Evolutionary conservation across 2,797 vertebrate genomes (phyloP), one percentile per base, ranked within the genome.

Genomic region (Karalla daura): DNA sequence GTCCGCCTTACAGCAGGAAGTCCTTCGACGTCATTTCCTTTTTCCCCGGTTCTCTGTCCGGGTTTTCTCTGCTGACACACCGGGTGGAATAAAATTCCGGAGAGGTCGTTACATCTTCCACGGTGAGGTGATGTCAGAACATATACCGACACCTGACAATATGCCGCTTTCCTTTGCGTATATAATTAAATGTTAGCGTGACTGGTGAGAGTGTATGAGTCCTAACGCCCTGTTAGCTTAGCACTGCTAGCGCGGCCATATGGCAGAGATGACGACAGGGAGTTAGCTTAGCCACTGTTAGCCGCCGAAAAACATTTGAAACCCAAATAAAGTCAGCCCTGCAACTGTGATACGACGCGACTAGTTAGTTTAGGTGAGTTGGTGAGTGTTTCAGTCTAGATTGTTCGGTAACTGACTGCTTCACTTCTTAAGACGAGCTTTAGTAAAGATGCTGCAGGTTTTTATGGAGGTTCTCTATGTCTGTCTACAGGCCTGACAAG

Each of bases 1-100:
- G 0, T 1, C 24, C 3, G 11, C 6, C 10, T 28, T 45, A 47
- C 81, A 67, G 27, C 77, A 76, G 66, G 66, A 87, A 35, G 2
- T 8, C 0, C 12, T 25, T 41, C 73, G 78, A 30, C 51, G 3
- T 14, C 14, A 84, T 86, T 89, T 90, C 91, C 91, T 91, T 80
- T 92, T 65, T 7, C 72, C 17, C 63, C 75, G 81, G 78, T 71
- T 32, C 36, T 43, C 24, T 7, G 62, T 72, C 41, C 9, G 5
- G 13, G 1, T 43, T 47, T 30, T 2, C 36, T 3, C 1, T 21
- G n/a, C 39, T 12, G 11, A 37, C 24, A 9, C 9, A 39, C 30
- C 41, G 44, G 52, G 8, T 36, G n/a, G 27, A 43, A 14, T 59
- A 33, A 85, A 81, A 44, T 1, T 2, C 20, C 23, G 2, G 1